Evolutionary conservation across 2,797 vertebrate species (phyloP).

Genomic region (Cuculus canorus): DNA sequence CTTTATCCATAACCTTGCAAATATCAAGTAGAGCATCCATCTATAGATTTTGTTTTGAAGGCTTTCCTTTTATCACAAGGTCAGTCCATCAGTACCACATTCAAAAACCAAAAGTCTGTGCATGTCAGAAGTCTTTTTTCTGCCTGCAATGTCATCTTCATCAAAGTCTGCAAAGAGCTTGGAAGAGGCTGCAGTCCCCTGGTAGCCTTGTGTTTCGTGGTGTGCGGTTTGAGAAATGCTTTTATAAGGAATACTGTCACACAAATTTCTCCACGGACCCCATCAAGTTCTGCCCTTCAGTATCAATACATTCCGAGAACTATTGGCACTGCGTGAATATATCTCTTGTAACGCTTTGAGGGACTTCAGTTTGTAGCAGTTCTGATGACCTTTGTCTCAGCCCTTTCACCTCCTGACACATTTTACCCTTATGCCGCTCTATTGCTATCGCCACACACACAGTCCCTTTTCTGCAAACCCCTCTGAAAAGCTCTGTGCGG

Average conservation of each 20-base stretch:
- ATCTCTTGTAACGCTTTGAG: constrained; percentile 18
- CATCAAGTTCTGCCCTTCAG: background rate
- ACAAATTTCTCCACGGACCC: background rate
- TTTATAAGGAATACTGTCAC: background rate
- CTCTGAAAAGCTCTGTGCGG: background rate
- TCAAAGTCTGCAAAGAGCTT: constrained; percentile 28
- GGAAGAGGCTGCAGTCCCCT: background rate
- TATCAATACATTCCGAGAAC: background rate
- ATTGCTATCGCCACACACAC: background rate
- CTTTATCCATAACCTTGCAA: background rate
- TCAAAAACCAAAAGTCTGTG: constrained; percentile 23
- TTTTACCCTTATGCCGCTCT: background rate
- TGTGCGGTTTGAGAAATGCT: background rate
- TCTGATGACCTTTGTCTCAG: background rate
- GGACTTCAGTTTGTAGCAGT: constrained; percentile 16
- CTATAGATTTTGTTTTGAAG: constrained; percentile 1
- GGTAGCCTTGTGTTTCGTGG: background rate
- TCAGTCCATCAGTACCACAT: background rate
- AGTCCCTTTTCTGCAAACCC: background rate
- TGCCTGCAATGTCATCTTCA: constrained; percentile 1
- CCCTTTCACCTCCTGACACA: constrained; percentile 8
- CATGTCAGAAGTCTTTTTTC: background rate
- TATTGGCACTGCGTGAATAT: background rate
- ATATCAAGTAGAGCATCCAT: background rate
- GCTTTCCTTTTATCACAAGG: background rate